Conservation (phyloP, 2,797 vertebrate species). For the Helicolenus hilgendorfi region DNA sequence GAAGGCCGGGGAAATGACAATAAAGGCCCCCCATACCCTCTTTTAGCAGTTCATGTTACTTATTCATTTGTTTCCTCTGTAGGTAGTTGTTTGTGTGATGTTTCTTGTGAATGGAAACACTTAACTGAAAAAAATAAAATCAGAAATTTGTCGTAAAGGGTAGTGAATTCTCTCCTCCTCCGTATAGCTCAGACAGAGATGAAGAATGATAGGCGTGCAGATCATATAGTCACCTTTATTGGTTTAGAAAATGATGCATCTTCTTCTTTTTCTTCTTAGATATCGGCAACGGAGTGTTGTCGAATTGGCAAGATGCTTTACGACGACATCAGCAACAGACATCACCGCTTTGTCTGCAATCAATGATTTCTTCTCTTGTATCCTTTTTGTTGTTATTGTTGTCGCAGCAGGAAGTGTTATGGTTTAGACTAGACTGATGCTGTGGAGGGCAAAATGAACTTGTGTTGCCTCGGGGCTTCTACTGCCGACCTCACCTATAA, state of each 20-base stretch:
- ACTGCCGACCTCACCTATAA: constrained; percentile 68
- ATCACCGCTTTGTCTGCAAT: constrained; percentile 93
- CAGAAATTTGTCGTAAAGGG: background rate
- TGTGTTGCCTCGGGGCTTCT: constrained; percentile 40
- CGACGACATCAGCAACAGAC: constrained; percentile 81
- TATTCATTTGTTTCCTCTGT: background rate
- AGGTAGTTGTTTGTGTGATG: background rate
- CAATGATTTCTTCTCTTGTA: constrained; percentile 95
- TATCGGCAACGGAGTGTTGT: constrained; percentile 89
- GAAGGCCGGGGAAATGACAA: constrained; percentile 2
- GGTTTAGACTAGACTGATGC: background rate
- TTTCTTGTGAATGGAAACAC: background rate
- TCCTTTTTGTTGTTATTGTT: constrained; percentile 85
- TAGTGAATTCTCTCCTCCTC: background rate
- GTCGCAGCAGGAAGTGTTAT: background rate
- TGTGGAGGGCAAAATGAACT: constrained; percentile 8
- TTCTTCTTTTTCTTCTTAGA: constrained; percentile 77
- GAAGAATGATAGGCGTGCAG: background rate
- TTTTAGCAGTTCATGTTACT: constrained; percentile 1
- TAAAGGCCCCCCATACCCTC: background rate
- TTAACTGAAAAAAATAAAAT: background rate
- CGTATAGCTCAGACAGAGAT: background rate
- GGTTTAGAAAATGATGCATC: background rate
- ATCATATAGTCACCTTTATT: background rate
- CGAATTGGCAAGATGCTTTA: constrained; percentile 81